Percentiles rank a stretch among this genome's conserved stretches.
These are phyloP conservation scores for Alloplasta piceator DNA, from an alignment of 2,888 invertebrate genomes.

Conservation along the genomic window DNA sequence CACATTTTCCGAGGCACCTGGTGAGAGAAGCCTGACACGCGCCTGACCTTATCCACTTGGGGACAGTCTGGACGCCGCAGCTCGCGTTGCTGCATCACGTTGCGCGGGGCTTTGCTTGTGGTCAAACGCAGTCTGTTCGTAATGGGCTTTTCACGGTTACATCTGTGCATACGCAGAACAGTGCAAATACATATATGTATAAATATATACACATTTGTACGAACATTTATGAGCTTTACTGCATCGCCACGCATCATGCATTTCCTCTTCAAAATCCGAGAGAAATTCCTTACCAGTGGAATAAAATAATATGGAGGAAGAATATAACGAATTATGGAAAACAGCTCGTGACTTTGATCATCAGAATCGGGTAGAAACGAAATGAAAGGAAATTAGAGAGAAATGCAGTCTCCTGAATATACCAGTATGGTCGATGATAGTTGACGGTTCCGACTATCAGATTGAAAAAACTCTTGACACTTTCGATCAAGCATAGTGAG, in stretches of 20 bases:
- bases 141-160: constrained; percentile 45
- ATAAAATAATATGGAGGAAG: background rate
- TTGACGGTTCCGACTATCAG: background rate
- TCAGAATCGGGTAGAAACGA: too few relatives aligned
- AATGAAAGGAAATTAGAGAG: too few relatives aligned
- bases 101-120: constrained; percentile 11
- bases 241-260: too few relatives aligned
- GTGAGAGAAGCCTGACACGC: constrained; percentile 48
- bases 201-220: background rate
- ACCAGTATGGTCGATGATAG: background rate
- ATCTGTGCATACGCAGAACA: background rate
- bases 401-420: too few relatives aligned
- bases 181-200: background rate
- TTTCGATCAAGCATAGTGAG: background rate
- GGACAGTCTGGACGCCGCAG: background rate
- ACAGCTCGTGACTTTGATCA: background rate
- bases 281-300: background rate
- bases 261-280: background rate
- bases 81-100: constrained; percentile 33
- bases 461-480: background rate
- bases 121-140: constrained; percentile 45
- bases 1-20: too few relatives aligned
- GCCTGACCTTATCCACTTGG: constrained; percentile 59
- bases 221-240: background rate
- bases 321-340: background rate